Percentiles rank a stretch among this genome's conserved stretches.
Evolutionary conservation across 1,140 invertebrate species (phyloP).

Genomic region (Nomia melanderi): DNA sequence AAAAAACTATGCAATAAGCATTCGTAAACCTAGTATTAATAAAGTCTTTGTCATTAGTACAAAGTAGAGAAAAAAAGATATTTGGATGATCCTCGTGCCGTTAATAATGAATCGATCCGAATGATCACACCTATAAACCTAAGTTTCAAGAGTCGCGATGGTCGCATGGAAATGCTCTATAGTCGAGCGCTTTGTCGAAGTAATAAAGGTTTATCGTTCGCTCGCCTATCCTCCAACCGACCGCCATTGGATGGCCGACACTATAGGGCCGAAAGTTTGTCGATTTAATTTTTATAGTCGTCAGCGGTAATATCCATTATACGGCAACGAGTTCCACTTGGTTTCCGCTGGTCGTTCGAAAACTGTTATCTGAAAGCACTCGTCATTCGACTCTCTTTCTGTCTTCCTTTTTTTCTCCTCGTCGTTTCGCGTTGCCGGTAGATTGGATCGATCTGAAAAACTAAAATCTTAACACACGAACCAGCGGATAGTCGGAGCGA

Average conservation of each 20-base stretch:
- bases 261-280: conserved; percentile 54
- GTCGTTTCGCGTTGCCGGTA: too few species aligned
- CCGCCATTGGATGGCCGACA: conserved; percentile 39
- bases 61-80: too few species aligned
- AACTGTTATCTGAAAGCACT: conserved; percentile 50
- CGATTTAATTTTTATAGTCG: conserved; percentile 67
- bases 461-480: too few species aligned
- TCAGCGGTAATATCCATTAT: conserved; percentile 61
- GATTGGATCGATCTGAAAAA: too few species aligned
- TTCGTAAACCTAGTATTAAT: too few species aligned
- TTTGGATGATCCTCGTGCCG: background rate
- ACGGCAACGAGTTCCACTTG: conserved; percentile 48
- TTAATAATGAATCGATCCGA: conserved; percentile 31
- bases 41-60: too few species aligned
- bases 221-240: conserved; percentile 41
- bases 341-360: conserved; percentile 48
- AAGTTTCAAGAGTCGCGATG: conserved; percentile 12
- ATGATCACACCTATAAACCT: conserved; percentile 30
- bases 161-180: conserved; percentile 14
- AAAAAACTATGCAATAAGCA: too few species aligned
- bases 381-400: conserved; percentile 1
- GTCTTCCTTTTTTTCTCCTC: background rate
- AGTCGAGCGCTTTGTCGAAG: conserved; percentile 43
- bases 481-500: too few species aligned
- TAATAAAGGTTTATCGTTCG: conserved; percentile 67